Evolutionary conservation across 2,113 vertebrate genomes (phyloP).

Genomic region (Tamias sibiricus): DNA sequence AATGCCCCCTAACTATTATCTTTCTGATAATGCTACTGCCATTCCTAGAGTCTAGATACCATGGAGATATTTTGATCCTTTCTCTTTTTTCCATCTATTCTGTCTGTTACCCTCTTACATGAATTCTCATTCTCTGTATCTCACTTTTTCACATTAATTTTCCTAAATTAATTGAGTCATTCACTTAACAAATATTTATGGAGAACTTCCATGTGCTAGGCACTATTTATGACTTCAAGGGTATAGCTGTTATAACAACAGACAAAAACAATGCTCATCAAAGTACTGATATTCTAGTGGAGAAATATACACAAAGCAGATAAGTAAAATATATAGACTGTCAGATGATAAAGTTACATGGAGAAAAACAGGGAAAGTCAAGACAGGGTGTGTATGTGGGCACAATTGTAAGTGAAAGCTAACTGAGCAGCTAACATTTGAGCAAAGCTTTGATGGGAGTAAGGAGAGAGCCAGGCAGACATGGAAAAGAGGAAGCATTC

Average conservation of each 20-base stretch:
- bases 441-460: constrained; percentile 15
- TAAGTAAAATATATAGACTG: neutral
- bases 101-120: neutral
- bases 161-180: constrained; percentile 8
- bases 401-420: constrained; percentile 37
- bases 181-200: constrained; percentile 8
- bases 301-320: neutral
- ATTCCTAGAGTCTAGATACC: neutral
- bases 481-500: neutral
- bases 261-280: neutral
- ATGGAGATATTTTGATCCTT: constrained; percentile 8
- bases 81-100: constrained; percentile 8
- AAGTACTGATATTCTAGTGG: neutral
- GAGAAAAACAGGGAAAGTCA: neutral
- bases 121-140: neutral
- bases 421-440: constrained; percentile 47
- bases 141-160: neutral
- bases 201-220: neutral
- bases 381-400: neutral
- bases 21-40: neutral
- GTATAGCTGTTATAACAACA: neutral
- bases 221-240: neutral
- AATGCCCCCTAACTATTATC: neutral
- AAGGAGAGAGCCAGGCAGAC: neutral
- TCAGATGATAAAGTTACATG: constrained; percentile 5